Base-by-base conservation (phyloP, 2,797 vertebrate genomes). In the Ctenosaura bakeri region DNA sequence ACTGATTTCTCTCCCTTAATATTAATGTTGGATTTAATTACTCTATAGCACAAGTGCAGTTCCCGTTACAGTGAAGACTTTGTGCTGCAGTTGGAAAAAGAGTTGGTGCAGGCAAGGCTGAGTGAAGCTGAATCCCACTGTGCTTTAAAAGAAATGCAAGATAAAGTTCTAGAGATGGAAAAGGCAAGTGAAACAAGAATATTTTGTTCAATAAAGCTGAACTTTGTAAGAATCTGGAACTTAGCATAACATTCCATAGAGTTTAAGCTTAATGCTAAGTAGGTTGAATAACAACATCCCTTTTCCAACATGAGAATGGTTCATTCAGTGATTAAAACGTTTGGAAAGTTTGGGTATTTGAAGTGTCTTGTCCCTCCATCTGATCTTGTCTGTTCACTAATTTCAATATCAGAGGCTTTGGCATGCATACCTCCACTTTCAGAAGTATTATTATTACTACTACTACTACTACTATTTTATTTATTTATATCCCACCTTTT, bases 91-190 rank as follows among this genome's bases (percentile, higher is more conserved):
- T 96, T 99, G 96, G 99, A 99, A 97, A 98, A 97, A 91, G 99
- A 99, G 95, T 97, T 99, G 83, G 98, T 99, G 4, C 98, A 99
- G 96, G 98, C 99, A 90, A 97, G 99, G 80, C 97, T 99, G 93
- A 98, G 98, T 95, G 99, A 99, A 97, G 99, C 99, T 0, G 99
- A 99, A 95, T 99, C 99, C 90, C 98, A 98, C 90, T 99, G 99
- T 94, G 99, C 99, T 0, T 97, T 99, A 88, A 99, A 98, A 95
- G 99, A 99, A 95, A 99, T 99, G 99, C 99, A 99, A 94, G 99
- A 99, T 97, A 99, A 99, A 97, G 97, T 99, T 95, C 97, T 99
- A 86, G 98, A 99, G 56, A 98, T 99, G 90, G 99, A 99, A 96
- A 98, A 99, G 98, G 99, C 99, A 94, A 96, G 96, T 91, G 84